Evolutionary conservation across 1,140 invertebrate genomes (phyloP), one percentile per base, ranked within the genome.

Genomic region (Heliothis virescens): DNA sequence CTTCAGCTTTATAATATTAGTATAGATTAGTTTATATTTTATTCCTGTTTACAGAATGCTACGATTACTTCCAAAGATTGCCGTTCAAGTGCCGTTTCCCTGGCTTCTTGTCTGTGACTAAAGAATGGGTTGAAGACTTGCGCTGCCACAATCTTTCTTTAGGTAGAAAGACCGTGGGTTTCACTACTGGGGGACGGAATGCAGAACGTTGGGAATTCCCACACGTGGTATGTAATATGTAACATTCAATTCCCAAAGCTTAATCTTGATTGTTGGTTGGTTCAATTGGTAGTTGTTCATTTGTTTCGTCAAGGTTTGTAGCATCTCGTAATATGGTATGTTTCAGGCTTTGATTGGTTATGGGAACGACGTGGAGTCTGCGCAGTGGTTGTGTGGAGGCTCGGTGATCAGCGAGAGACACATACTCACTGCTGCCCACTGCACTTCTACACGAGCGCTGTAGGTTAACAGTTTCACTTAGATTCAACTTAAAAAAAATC

Each of bases 341-440:
- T 34, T 62, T 34, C 63, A 90, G 87, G 87, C 79, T 11, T 77
- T 88, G 0, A 62, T 90, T 0, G 89, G 87, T 0, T 90, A 78
- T 50, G 86, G 83, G 5, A 77, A 65, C 0, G 57, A 80, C 2
- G 47, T 74, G 10, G 12, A 79, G 0, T 16, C 76, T 0, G 77
- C 78, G 2, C 71, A 83, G 11, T 88, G 85, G 86, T 57, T 81
- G 0, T 89, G 86, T 55, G 85, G 85, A 1, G 88, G 86, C 0
- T 62, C 85, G 0, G 21, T 88, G 11, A 71, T 88, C 29, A 89
- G 86, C 62, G 85, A 89, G 21, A 73, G 74, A 15, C 96, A 92
- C 84, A 91, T 96, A 1, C 82, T 96, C 9, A 96, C 95, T 0
- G 95, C 96, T 3, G 96, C 94, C n/a, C 96, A 96, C 76, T 96